phyloP scores from a whole-genome alignment of 1,140 invertebrate species.

The Tenebrio molitor region DNA sequence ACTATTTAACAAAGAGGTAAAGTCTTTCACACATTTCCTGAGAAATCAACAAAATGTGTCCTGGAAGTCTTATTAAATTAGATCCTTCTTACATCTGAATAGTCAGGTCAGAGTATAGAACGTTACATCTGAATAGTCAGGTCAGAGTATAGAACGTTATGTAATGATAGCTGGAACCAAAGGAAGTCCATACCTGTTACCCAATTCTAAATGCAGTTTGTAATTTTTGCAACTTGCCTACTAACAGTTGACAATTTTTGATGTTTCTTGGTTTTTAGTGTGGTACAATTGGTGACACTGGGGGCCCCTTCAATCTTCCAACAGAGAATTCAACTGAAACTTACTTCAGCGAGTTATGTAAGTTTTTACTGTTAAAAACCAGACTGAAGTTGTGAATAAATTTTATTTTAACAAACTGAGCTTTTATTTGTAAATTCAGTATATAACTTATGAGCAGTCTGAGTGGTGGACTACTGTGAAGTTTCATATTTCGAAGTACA shows the following conservation, averaged over 20 bases:
- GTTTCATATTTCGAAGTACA: too few species aligned
- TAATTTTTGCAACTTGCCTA: constrained; percentile 65
- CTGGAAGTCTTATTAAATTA: constrained; percentile 74
- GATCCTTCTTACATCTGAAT: constrained; percentile 78
- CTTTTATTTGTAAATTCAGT: constrained; percentile 16
- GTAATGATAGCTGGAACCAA: constrained; percentile 77
- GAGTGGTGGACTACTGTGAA: too few species aligned
- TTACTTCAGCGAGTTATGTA: constrained; percentile 78
- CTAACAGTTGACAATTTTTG: constrained; percentile 45
- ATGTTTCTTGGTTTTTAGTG: constrained; percentile 78
- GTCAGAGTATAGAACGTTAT: constrained; percentile 80
- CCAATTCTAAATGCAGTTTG: constrained; percentile 83
- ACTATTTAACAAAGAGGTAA: constrained; percentile 45
- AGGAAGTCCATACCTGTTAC: constrained; percentile 73
- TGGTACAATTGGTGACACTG: constrained; percentile 91
- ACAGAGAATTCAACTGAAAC: constrained; percentile 70
- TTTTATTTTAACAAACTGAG: constrained; percentile 12
- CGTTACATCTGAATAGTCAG: constrained; percentile 73
- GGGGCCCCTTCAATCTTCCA: constrained; percentile 76
- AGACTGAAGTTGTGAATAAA: constrained; percentile 20
- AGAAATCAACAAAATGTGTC: constrained; percentile 80
- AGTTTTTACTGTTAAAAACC: constrained; percentile 77
- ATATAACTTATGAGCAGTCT: too few species aligned
- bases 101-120: constrained; percentile 73
- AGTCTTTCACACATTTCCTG: constrained; percentile 67